These are phyloP conservation scores for Erannis defoliaria DNA, from an alignment of 2,888 invertebrate species.

Conservation along the genomic window DNA sequence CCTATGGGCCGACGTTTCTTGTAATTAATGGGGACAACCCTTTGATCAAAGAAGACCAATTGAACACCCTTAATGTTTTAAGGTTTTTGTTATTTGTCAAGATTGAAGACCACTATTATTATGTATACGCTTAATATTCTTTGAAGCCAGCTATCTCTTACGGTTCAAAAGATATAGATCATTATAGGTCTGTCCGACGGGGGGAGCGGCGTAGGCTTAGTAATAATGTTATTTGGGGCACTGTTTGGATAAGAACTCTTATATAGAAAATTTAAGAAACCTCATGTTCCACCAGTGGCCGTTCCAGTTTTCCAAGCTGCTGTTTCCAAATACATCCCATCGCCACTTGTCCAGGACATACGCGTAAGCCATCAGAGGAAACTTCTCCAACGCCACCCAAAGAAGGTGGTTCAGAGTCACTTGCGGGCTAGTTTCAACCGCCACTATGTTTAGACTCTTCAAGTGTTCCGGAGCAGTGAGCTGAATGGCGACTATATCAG, in stretches of 20 bases:
- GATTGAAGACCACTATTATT: too few relatives aligned
- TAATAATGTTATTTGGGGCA: too few relatives aligned
- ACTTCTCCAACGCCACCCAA: slow-evolving; percentile 77
- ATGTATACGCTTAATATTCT: too few relatives aligned
- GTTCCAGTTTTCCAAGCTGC: slow-evolving; percentile 72
- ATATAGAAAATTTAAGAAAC: slow-evolving; percentile 45
- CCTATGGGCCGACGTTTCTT: too few relatives aligned
- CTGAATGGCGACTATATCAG: slow-evolving; percentile 87
- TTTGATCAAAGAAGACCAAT: too few relatives aligned
- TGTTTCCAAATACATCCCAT: slow-evolving; percentile 77
- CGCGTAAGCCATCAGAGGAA: slow-evolving; percentile 79
- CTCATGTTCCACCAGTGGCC: slow-evolving; percentile 81
- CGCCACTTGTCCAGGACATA: slow-evolving; percentile 79
- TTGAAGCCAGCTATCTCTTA: too few relatives aligned
- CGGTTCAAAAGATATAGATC: too few relatives aligned
- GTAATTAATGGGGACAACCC: too few relatives aligned
- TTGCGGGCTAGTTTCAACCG: slow-evolving; percentile 68
- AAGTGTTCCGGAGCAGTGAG: slow-evolving; percentile 84
- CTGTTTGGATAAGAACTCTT: background rate
- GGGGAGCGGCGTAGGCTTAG: too few relatives aligned
- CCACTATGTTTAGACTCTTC: slow-evolving; percentile 72
- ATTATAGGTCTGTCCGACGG: too few relatives aligned
- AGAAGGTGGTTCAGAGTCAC: slow-evolving; percentile 74
- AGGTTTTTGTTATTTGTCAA: too few relatives aligned
- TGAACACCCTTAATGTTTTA: too few relatives aligned